Percentiles rank a stretch among this genome's conserved stretches.
Evolutionary conservation across 1,140 invertebrate genomes (phyloP).

Genomic region (Brachionus sp.): DNA sequence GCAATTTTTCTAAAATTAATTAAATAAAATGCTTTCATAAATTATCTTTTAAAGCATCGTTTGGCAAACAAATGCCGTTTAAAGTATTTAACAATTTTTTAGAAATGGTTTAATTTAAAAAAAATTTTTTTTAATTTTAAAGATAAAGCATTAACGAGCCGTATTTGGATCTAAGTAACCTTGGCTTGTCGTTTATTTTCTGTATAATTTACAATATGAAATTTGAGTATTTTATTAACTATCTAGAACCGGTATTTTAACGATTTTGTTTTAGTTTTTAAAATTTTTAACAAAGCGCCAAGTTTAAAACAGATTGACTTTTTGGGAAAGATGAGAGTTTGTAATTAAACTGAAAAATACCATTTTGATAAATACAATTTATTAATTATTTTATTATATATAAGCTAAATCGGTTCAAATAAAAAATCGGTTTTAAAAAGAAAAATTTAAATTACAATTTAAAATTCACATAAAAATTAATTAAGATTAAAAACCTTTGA

Average conservation of each 20-base stretch:
- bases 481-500: neutral
- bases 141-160: neutral
- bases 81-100: neutral
- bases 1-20: neutral
- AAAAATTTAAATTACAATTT: neutral
- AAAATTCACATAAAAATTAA: neutral
- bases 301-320: neutral
- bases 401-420: neutral
- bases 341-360: neutral
- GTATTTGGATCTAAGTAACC: neutral
- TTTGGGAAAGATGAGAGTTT: neutral
- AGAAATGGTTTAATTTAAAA: neutral
- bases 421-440: neutral
- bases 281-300: neutral
- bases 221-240: neutral
- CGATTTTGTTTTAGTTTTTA: neutral
- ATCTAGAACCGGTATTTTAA: neutral
- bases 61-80: neutral
- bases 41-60: neutral
- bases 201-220: neutral
- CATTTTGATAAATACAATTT: neutral
- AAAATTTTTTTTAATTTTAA: neutral
- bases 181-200: neutral
- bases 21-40: slow-evolving; percentile 2
- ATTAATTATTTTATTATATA: neutral